These are phyloP conservation scores for Maconellicoccus hirsutus DNA, from an alignment of 1,140 invertebrate genomes.

Conservation along the genomic window DNA sequence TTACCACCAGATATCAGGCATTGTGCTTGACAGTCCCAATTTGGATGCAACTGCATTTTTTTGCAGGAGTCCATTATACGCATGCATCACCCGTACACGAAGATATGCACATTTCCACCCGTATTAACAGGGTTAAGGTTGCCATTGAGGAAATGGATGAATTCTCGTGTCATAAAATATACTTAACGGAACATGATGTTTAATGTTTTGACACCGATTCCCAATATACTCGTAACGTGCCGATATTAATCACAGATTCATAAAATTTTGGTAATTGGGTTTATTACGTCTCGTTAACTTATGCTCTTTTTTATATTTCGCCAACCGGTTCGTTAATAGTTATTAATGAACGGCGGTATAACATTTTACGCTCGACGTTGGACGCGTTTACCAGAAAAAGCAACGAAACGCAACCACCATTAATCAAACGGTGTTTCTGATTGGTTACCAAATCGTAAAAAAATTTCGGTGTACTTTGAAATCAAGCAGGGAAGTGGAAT, in stretches of 20 bases:
- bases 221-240: not conserved
- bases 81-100: too few species aligned
- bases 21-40: too few species aligned
- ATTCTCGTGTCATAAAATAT: not conserved
- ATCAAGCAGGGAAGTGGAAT: too few species aligned
- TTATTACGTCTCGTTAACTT: constrained; percentile 9
- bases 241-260: not conserved
- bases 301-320: not conserved
- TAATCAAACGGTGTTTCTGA: too few species aligned
- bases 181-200: constrained; percentile 1
- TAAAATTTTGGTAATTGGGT: constrained; percentile 5
- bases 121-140: not conserved
- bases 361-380: not conserved
- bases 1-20: too few species aligned
- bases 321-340: not conserved
- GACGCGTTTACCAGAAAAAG: not conserved
- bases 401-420: too few species aligned
- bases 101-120: too few species aligned
- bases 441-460: too few species aligned
- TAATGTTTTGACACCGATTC: not conserved
- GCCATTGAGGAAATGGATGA: not conserved
- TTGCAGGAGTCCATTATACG: too few species aligned
- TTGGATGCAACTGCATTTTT: too few species aligned
- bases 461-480: too few species aligned
- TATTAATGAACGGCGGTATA: not conserved